Evolutionary conservation across 2,888 invertebrate species (phyloP).

Genomic region (Nomada lathburiana): DNA sequence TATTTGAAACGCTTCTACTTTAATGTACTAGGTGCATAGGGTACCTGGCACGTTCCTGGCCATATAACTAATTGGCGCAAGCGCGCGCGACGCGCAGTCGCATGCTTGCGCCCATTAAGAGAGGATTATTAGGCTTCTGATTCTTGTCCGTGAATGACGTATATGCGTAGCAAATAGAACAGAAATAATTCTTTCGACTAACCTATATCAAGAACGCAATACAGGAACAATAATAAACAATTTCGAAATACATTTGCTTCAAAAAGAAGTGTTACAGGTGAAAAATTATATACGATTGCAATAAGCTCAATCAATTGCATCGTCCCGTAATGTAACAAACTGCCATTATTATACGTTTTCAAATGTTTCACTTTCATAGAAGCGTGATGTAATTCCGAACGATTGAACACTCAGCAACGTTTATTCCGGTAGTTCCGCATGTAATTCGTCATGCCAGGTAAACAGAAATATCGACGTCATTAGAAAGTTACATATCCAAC

Average conservation of each 20-base stretch:
- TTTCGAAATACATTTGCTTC: neutral
- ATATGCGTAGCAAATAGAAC: neutral
- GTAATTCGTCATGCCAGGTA: neutral
- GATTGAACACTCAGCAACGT: neutral
- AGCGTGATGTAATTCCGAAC: neutral
- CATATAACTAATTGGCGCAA: constrained; percentile 41
- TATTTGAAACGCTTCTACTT: too few species aligned
- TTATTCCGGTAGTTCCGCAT: neutral
- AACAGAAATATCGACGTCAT: neutral
- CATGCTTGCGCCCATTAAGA: constrained; percentile 28
- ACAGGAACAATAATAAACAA: neutral
- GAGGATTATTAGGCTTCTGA: constrained; percentile 20
- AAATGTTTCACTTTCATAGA: neutral
- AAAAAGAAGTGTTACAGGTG: neutral
- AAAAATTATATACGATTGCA: neutral
- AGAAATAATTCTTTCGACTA: neutral
- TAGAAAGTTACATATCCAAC: neutral
- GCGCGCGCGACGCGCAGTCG: constrained; percentile 53
- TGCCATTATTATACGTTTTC: neutral
- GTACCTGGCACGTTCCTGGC: constrained; percentile 37
- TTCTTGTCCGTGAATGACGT: constrained; percentile 19
- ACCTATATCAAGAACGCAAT: neutral
- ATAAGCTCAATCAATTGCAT: neutral
- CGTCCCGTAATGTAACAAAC: neutral
- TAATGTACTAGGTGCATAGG: neutral